A percentile compares a stretch with the other conserved stretches of the same genome.
Evolutionary conservation across 2,888 invertebrate genomes (phyloP).

Genomic region (Sceliomorpha sp.): DNA sequence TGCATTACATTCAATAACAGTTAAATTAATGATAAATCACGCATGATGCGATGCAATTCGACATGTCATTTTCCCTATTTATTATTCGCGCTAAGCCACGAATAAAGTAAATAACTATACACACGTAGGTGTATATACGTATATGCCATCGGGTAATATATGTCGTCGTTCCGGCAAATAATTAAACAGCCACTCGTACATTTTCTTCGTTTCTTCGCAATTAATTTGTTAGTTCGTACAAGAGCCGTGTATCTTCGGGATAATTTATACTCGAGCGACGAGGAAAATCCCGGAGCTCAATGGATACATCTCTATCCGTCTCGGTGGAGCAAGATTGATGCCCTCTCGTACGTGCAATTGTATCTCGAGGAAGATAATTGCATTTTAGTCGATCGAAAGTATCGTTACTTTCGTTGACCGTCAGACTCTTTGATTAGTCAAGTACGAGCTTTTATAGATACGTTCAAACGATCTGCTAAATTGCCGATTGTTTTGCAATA

Average conservation of each 20-base stretch:
- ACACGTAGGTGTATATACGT: no score
- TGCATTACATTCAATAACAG: conserved; percentile 37
- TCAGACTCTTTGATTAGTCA: conserved; percentile 76
- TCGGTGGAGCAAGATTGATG: conserved; percentile 48
- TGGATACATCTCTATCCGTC: conserved; percentile 52
- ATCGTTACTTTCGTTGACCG: no score
- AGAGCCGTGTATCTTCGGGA: conserved; percentile 40
- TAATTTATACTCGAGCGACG: conserved; percentile 51
- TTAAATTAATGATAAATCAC: conserved; percentile 43
- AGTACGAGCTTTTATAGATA: no score
- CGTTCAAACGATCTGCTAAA: no score
- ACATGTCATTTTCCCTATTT: conserved; percentile 30
- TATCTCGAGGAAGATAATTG: conserved; percentile 26
- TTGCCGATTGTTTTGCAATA: no score
- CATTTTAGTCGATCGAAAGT: conserved; percentile 32
- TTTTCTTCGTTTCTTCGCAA: conserved; percentile 40
- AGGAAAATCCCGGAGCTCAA: conserved; percentile 46
- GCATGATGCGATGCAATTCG: no score
- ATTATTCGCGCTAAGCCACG: conserved; percentile 24
- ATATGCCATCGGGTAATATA: conserved; percentile 29
- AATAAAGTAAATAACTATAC: no score
- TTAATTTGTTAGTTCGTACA: conserved; percentile 51
- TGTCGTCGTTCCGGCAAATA: conserved; percentile 45
- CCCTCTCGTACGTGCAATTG: conserved; percentile 32
- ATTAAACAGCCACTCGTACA: conserved; percentile 38